Evolutionary conservation across 2,113 vertebrate genomes (phyloP).

Genomic region (Sinocyclocheilus rhinocerous): DNA sequence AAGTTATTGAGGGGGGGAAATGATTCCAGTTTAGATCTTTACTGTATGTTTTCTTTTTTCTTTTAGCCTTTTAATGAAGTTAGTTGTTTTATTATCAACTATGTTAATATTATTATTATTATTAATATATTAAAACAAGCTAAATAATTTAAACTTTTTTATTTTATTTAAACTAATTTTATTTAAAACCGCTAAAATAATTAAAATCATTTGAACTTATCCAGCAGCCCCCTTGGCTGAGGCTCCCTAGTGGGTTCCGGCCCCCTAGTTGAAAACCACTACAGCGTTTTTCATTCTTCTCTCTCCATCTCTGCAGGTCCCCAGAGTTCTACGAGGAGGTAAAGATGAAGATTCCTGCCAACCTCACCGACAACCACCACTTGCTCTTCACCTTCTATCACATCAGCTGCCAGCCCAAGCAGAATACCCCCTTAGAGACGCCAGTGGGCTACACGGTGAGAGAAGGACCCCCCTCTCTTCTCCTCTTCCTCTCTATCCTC

Average conservation of each 20-base stretch:
- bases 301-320: constrained; percentile 71
- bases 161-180: too few species aligned
- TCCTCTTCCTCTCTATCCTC: constrained; percentile 43
- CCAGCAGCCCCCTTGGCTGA: background rate
- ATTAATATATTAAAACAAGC: too few species aligned
- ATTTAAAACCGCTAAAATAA: too few species aligned
- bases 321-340: constrained; percentile 92
- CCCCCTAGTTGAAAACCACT: background rate
- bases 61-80: too few species aligned
- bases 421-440: constrained; percentile 83
- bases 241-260: too few species aligned
- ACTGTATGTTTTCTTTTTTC: too few species aligned
- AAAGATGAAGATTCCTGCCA: constrained; percentile 88
- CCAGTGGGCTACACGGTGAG: constrained; percentile 91
- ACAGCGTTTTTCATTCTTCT: constrained; percentile 11
- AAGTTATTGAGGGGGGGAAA: too few species aligned
- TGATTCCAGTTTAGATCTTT: too few species aligned
- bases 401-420: constrained; percentile 90
- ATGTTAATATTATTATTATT: too few species aligned
- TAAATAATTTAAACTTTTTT: too few species aligned
- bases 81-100: too few species aligned
- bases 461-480: background rate
- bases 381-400: constrained; percentile 91
- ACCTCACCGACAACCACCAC: constrained; percentile 91
- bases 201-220: too few species aligned